phyloP scores from a whole-genome alignment of 2,797 vertebrate genomes.

The Phoeniculus purpureus region DNA sequence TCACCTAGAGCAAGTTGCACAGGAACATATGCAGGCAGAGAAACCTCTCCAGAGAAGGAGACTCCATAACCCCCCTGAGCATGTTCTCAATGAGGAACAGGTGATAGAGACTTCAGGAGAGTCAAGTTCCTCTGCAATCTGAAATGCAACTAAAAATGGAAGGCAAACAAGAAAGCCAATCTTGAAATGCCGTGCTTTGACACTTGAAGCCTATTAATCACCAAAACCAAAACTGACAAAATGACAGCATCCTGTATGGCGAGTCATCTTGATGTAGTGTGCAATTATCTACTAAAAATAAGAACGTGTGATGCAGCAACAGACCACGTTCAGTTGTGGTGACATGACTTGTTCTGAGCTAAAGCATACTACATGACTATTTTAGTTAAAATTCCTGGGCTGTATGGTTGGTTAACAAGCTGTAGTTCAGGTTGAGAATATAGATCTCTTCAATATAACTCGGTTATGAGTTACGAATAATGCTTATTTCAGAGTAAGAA shows the following conservation, averaged over 20 bases:
- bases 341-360: neutral
- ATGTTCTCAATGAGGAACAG: neutral
- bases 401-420: neutral
- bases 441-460: neutral
- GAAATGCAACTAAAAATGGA: neutral
- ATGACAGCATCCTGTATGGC: neutral
- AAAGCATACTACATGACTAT: neutral
- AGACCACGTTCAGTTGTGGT: neutral
- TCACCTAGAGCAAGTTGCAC: too few species aligned
- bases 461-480: constrained; percentile 22
- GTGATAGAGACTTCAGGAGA: neutral
- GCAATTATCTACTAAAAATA: constrained; percentile 7
- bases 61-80: too few species aligned
- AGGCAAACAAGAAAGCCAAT: neutral
- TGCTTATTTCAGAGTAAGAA: neutral
- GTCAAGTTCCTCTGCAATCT: neutral
- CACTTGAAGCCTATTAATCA: neutral
- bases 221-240: neutral
- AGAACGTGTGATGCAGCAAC: neutral
- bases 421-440: neutral
- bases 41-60: too few species aligned
- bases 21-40: too few species aligned
- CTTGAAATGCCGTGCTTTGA: neutral
- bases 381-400: constrained; percentile 13
- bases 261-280: neutral